phyloP scores from a whole-genome alignment of 2,797 vertebrate species.

The Crypturellus tataupa region DNA sequence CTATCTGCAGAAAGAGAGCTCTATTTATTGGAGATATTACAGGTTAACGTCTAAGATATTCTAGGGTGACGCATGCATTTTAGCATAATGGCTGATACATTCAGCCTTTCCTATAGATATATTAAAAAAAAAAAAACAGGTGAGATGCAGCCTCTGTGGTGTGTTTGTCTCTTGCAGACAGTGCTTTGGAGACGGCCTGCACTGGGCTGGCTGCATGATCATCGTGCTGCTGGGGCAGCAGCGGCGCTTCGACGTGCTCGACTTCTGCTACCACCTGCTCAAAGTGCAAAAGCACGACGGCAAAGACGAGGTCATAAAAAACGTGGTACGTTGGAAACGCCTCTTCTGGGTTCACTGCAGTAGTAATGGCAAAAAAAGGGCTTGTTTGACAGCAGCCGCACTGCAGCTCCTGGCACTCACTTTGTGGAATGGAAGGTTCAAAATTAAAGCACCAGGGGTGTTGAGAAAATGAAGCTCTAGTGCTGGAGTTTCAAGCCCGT shows the following conservation, averaged over 20 bases:
- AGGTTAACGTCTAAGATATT: neutral
- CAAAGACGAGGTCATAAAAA: slow-evolving; percentile 98
- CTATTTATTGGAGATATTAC: neutral
- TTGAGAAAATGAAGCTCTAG: neutral
- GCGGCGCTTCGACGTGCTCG: slow-evolving; percentile 94
- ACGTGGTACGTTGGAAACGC: slow-evolving; percentile 88
- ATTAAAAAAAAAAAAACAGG: no score
- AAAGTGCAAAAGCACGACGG: slow-evolving; percentile 98
- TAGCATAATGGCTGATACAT: neutral
- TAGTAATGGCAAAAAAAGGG: neutral
- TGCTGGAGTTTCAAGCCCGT: neutral
- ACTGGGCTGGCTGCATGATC: slow-evolving; percentile 99
- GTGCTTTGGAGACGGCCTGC: slow-evolving; percentile 96
- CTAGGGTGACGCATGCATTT: neutral
- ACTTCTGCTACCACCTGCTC: slow-evolving; percentile 98
- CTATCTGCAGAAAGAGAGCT: neutral
- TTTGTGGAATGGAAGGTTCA: neutral
- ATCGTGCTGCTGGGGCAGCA: slow-evolving; percentile 95
- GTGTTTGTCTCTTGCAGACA: slow-evolving; percentile 82
- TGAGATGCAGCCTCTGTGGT: neutral
- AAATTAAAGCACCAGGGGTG: neutral
- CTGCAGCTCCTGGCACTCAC: fast-evolving
- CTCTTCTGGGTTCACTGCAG: fast-evolving
- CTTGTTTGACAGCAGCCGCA: neutral
- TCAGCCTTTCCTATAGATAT: fast-evolving